Base-by-base conservation (phyloP, 2,113 vertebrate genomes). In the Lophochroa leadbeateri region DNA sequence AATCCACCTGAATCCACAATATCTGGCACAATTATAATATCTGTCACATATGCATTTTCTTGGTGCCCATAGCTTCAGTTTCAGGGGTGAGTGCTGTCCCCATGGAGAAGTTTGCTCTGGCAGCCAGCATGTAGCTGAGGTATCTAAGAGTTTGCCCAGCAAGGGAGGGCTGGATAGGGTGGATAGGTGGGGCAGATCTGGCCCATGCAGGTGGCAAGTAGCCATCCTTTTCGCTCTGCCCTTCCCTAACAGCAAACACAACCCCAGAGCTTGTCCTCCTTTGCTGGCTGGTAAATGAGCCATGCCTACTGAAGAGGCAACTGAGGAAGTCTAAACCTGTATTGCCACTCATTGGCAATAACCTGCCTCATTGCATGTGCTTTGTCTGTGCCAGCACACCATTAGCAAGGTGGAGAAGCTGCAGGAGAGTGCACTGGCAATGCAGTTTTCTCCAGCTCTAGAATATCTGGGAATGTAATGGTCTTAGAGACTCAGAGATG, bases 21-120 rank as follows among this genome's bases (percentile, higher is more conserved):
- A n/a, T 81, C 46, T 53, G 47, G 49, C 35, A 76, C 14, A 79
- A 14, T 64, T 74, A 37, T 0, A 0, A 0, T 76, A 52, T 13
- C 50, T 67, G 46, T 88, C 43, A 47, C 65, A 9, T 0, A 31
- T 44, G 24, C 17, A 33, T 11, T 4, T 55, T 92, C 79, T 69
- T 50, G 8, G 10, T 33, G 18, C 8, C 21, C 0, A 0, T 67
- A 33, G 13, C 29, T 82, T 92, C 52, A 72, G 52, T 44, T 72
- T 85, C 55, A 47, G 28, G 46, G 43, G 6, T 71, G 57, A 41
- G 27, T 67, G 24, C 31, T 67, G 17, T 65, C 46, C 61, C 20
- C 17, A 9, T 41, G 46, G 28, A 61, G 35, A 29, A 49, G 12
- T 71, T 81, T 85, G 28, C 35, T 90, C 49, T 85, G 47, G 23